Base-by-base conservation (phyloP, 2,888 invertebrate genomes). In the Masnerella sp. region DNA sequence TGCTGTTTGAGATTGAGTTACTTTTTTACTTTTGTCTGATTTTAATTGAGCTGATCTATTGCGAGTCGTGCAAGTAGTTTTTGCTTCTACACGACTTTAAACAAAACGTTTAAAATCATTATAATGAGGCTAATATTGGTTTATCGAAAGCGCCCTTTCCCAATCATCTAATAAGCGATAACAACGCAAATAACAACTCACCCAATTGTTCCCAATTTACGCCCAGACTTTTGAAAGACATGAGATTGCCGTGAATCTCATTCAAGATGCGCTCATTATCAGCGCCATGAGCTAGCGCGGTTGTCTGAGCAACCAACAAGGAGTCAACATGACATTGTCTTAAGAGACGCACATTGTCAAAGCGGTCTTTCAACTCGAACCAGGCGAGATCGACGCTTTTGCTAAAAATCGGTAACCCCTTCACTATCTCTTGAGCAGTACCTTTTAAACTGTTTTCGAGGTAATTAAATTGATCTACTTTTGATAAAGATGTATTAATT, bases 301-400 rank as follows among this genome's bases (percentile, higher is more conserved):
- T n/a, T n/a, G n/a, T n/a, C n/a, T n/a, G n/a, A n/a, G n/a, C n/a
- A n/a, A n/a, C 7, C 9, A 51, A 36, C 14, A 51, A 5, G 5
- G n/a, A 2, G 15, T 38, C 28, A 9, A 28, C 25, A 22, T 22
- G 54, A 36, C 20, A 36, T 15, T 34, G 51, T 12, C 9, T 15
- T 11, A 51, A 14, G 14, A 51, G 36, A 14, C 38, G 22, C 2
- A 9, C 7, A n/a, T 56, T 56, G 12, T 56, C 40, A 30, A 30
- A 56, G 56, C 56, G 42, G 42, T 56, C 56, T 12, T 12, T 15
- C 9, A 52, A 38, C 9, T 38, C 38, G 17, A 38, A 52, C 52
- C 38, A 52, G 25, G 38, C 25, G 18, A 51, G 5, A 22, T 51
- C 34, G 14, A 51, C 34, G 20, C 51, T 51, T 34, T 51, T 36